phyloP scores from a whole-genome alignment of 2,113 vertebrate genomes.

The Thamnophis sirtalis region DNA sequence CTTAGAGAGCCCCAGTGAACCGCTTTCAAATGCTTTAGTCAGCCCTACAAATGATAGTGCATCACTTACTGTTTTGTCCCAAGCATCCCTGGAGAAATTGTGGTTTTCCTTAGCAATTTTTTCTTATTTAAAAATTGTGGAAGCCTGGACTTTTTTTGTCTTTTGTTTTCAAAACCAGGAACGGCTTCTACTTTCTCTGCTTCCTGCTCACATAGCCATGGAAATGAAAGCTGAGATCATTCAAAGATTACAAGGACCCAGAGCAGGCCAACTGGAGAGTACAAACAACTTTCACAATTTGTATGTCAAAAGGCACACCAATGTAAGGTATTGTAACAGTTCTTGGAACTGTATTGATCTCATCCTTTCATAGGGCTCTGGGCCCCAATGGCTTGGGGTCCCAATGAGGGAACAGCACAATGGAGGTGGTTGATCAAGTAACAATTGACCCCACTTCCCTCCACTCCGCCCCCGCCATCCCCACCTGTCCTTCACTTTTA shows the following conservation, averaged over 20 bases:
- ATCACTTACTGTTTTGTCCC: background rate
- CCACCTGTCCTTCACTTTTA: no score
- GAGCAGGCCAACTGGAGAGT: constrained; percentile 92
- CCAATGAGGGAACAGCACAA: background rate
- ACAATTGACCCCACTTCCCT: no score
- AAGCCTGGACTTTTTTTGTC: background rate
- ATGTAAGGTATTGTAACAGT: constrained; percentile 79
- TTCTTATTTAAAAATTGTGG: background rate
- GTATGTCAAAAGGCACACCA: constrained; percentile 95
- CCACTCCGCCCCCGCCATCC: no score
- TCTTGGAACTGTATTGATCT: background rate
- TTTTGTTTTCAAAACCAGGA: constrained; percentile 73
- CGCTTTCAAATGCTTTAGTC: background rate
- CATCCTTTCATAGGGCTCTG: background rate
- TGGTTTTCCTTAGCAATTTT: background rate
- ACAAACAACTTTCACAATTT: constrained; percentile 99
- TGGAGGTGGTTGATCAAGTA: background rate
- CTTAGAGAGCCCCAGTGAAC: background rate
- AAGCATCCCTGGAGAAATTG: background rate
- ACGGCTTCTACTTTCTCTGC: constrained; percentile 88
- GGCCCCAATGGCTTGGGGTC: background rate
- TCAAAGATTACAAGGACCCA: constrained; percentile 92
- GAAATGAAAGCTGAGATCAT: constrained; percentile 99
- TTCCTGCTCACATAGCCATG: constrained; percentile 95
- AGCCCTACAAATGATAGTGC: background rate